phyloP scores from a whole-genome alignment of 1,140 invertebrate species.

The Atta colombica region DNA sequence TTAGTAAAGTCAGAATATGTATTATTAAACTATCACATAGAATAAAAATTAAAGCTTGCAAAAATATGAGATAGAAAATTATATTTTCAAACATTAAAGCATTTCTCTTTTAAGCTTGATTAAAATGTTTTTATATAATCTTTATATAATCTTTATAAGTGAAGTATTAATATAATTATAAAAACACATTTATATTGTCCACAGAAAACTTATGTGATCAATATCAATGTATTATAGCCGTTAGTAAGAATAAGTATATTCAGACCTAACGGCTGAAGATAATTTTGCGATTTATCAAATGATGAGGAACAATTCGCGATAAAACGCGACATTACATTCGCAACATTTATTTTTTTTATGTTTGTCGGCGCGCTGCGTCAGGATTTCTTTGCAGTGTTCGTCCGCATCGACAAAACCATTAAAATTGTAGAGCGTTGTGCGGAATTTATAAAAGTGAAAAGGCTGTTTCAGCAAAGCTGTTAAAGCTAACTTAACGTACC shows the following conservation, averaged over 20 bases:
- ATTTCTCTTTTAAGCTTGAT: background rate
- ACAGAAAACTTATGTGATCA: background rate
- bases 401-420: conserved; percentile 30
- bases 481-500: conserved; percentile 52
- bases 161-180: background rate
- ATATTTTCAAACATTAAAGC: background rate
- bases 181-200: background rate
- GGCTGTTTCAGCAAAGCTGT: conserved; percentile 50
- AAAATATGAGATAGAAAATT: conserved; percentile 1
- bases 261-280: background rate
- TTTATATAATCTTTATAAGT: background rate
- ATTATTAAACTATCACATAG: background rate
- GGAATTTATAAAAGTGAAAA: conserved; percentile 61
- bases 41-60: background rate
- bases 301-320: conserved; percentile 14
- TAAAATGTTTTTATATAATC: background rate
- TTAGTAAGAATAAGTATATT: background rate
- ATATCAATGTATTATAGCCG: background rate
- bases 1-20: background rate
- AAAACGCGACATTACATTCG: background rate
- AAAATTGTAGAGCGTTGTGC: conserved; percentile 28
- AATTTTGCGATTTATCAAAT: background rate
- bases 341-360: conserved; percentile 26
- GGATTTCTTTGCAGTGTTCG: conserved; percentile 9
- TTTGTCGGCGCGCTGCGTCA: conserved; percentile 15